Conservation (phyloP, 2,888 invertebrate species). For the Dioctria linearis region DNA sequence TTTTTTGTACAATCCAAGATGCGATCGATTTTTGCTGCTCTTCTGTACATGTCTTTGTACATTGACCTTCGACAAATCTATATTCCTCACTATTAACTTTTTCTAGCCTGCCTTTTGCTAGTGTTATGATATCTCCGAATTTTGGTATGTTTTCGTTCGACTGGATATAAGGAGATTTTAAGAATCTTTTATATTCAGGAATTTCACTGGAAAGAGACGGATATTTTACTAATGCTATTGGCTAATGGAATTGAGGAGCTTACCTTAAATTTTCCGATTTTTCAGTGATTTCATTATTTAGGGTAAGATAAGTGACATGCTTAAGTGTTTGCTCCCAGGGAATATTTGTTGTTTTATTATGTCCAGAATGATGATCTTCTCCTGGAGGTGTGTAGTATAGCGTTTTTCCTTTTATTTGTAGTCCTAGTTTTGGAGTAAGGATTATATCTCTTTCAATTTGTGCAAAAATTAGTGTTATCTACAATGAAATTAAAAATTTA, state of each 20-base stretch:
- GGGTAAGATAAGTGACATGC: slow-evolving; percentile 78
- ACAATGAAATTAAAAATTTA: no score
- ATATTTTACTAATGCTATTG: background rate
- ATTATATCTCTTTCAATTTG: slow-evolving; percentile 67
- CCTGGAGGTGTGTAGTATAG: slow-evolving; percentile 64
- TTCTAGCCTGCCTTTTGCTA: slow-evolving; percentile 78
- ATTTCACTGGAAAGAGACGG: slow-evolving; percentile 60
- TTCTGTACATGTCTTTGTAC: slow-evolving; percentile 56
- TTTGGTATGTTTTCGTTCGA: slow-evolving; percentile 68
- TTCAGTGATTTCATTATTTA: slow-evolving; percentile 68
- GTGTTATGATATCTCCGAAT: slow-evolving; percentile 77
- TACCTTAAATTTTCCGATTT: slow-evolving; percentile 66
- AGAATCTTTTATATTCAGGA: slow-evolving; percentile 66
- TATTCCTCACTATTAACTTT: slow-evolving; percentile 72
- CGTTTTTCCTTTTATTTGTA: slow-evolving; percentile 66
- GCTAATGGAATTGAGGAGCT: background rate
- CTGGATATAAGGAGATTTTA: slow-evolving; percentile 64
- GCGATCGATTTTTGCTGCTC: slow-evolving; percentile 72
- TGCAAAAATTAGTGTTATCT: background rate
- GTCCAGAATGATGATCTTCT: slow-evolving; percentile 1
- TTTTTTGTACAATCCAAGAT: slow-evolving; percentile 80
- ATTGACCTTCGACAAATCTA: slow-evolving; percentile 73
- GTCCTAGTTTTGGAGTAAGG: slow-evolving; percentile 67
- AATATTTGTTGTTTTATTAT: slow-evolving; percentile 54
- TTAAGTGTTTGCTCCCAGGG: slow-evolving; percentile 80